Evolutionary conservation across 1,140 invertebrate species (phyloP), one percentile per base, ranked within the genome.

Genomic region (Cephus cinctus): DNA sequence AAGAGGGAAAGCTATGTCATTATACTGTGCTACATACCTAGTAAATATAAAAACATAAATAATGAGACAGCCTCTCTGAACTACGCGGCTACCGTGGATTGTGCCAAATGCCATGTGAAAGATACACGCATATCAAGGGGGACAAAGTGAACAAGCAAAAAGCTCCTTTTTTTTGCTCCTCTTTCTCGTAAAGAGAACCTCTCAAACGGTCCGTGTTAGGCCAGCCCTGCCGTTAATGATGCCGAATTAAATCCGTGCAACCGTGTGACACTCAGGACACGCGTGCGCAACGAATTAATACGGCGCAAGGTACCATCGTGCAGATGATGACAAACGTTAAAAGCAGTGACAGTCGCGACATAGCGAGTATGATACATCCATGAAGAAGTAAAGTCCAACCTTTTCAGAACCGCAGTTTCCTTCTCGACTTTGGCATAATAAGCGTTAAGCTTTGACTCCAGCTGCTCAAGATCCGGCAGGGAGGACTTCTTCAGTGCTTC

Each of bases 341-440:
- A 2, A 31, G 19, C 21, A 11, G 5, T 12, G 18, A n/a, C 9
- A 41, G n/a, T n/a, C n/a, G n/a, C n/a, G n/a, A n/a, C n/a, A n/a
- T n/a, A n/a, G n/a, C n/a, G n/a, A n/a, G n/a, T n/a, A n/a, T n/a
- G n/a, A n/a, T n/a, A n/a, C n/a, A n/a, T n/a, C n/a, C n/a, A n/a
- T n/a, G n/a, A n/a, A n/a, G n/a, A n/a, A n/a, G n/a, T n/a, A n/a
- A n/a, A n/a, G n/a, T 57, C 63, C 59, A 69, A 80, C 77, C 73
- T 74, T 61, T 77, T 78, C 14, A 80, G 57, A 3, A 78, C 63
- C 1, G 78, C 78, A 14, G 77, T 78, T 62, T 86, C 85, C 73
- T 89, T 88, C 56, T 89, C 86, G 47, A 89, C 81, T 76, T 86
- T 85, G 20, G 86, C 83, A 73, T 89, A 88, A 71, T 89, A 89